Evolutionary conservation across 2,797 vertebrate species (phyloP), one percentile per base, ranked within the genome.

Genomic region (Mormyrus proboscirostris): DNA sequence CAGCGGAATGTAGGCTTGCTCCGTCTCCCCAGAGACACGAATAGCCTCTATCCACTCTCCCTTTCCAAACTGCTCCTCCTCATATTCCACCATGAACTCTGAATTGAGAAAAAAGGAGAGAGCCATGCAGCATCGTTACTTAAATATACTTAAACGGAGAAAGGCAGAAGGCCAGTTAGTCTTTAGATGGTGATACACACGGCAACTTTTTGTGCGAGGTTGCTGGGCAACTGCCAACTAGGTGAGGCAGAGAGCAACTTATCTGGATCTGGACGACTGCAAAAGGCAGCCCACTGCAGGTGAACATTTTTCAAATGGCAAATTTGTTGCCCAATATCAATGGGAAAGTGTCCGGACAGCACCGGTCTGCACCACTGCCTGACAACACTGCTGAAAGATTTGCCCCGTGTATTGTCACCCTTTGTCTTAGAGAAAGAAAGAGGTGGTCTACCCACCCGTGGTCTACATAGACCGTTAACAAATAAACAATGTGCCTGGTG

Each of bases 11-110:
- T 33, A 83, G 0, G 91, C 90, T 44, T 25, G 91, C 5, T 90
- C 47, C 6, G 90, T 88, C 82, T 93, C 90, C n/a, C 94, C 95
- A 0, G 86, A 44, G 2, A 95, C 94, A 86, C 89, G 93, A 89
- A 86, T 91, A 69, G 96, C 88, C 90, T 94, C 93, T 89, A 95
- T 93, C 95, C 96, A 96, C 2, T 92, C 90, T 1, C 86, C 93
- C 29, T 91, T 90, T 29, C 94, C 94, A 1, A 51, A 91, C 29
- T 29, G 90, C 25, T 95, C 95, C 73, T 96, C 94, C 90, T 96
- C 93, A 94, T 94, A 95, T 91, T 96, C 95, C 79, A 96, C 55
- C 90, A 95, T 92, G 90, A 93, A 95, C 89, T 95, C 96, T 96
- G 93, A 10, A 91, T 22, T 55, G 51, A 84, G 4, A 87, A 22